Evolutionary conservation across 1,140 invertebrate genomes (phyloP), one percentile per base, ranked within the genome.

Genomic region (Orussus abietinus): DNA sequence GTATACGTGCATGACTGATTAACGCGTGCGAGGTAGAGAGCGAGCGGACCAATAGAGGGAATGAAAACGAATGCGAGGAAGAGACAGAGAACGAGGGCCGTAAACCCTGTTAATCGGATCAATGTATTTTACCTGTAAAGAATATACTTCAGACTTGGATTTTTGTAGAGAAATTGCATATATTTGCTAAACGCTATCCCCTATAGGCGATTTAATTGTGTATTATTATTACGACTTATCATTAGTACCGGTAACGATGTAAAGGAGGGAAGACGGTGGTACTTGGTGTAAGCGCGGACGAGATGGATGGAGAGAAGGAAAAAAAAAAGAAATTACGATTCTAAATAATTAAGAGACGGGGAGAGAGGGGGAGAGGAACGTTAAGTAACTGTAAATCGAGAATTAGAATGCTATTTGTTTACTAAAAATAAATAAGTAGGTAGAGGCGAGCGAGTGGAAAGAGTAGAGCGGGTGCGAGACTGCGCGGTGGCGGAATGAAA

Each of bases 51-150:
- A 28, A 31, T 38, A n/a, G n/a, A n/a, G n/a, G n/a, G n/a, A n/a
- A n/a, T n/a, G n/a, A n/a, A n/a, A n/a, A n/a, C 45, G 21, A 9
- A 40, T 17, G 33, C 39, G 42, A 50, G 18, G 11, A 26, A 35
- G 42, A 53, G 47, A 44, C 34, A 49, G 42, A 52, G 48, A 42
- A 32, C 42, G 9, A 14, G 31, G 14, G 31, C 7, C 10, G 47
- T 59, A 53, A 29, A 51, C 38, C 40, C 39, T n/a, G 37, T 34
- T 49, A 42, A 44, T 51, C 53, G 53, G 49, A 53, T 64, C 62
- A 54, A 58, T 69, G 64, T 69, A 70, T 69, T 69, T 70, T 67
- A 70, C 55, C n/a, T 70, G 64, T 66, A 69, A 64, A 68, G 58
- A 60, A 43, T 52, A 40, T 50, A 41, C 9, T 37, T 49, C 48